Evolutionary conservation across 2,113 vertebrate species (phyloP), one percentile per base, ranked within the genome.

Genomic region (Hippoglossus stenolepis): DNA sequence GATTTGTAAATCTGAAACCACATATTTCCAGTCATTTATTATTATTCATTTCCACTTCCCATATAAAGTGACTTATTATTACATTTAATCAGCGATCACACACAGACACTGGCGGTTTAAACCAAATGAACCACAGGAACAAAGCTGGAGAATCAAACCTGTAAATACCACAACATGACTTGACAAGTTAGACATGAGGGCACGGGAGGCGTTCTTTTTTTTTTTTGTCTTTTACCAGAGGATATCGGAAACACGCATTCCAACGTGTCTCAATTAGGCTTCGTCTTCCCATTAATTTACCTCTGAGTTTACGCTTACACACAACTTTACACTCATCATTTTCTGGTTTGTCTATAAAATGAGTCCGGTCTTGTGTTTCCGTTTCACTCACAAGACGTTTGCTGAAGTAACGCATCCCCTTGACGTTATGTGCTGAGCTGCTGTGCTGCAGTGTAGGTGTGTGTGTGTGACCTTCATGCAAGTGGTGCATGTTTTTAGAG

Each of bases 131-230:
- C 40, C 40, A 80, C 71, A 73, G 77, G 78, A 89, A 84, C 73
- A 88, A 89, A 90, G 81, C 40, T 72, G 75, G 56, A 80, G 24
- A 80, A 90, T 90, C 77, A 88, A 90, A 89, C 83, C 73, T 82
- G 90, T 92, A 94, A 94, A 94, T 94, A 91, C 93, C 92, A 90
- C 88, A 77, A 92, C 94, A 89, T 92, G 93, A 94, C 90, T 86
- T 92, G 92, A 94, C 94, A 94, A 89, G 93, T 54, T 83, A 79
- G 76, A 88, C 85, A 85, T 87, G 85, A 89, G 88, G 83, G 80
- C 88, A 80, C 80, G 84, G 89, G 89, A 72, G 62, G 74, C 81
- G 79, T 87, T 70, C 85, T 6, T 35, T 38, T n/a, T n/a, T 20
- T 28, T 15, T 18, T 18, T 18, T 6, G 4, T 5, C 28, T 7